Evolutionary conservation across 2,113 vertebrate genomes (phyloP), one percentile per base, ranked within the genome.

Genomic region (Chloroceryle aenea): DNA sequence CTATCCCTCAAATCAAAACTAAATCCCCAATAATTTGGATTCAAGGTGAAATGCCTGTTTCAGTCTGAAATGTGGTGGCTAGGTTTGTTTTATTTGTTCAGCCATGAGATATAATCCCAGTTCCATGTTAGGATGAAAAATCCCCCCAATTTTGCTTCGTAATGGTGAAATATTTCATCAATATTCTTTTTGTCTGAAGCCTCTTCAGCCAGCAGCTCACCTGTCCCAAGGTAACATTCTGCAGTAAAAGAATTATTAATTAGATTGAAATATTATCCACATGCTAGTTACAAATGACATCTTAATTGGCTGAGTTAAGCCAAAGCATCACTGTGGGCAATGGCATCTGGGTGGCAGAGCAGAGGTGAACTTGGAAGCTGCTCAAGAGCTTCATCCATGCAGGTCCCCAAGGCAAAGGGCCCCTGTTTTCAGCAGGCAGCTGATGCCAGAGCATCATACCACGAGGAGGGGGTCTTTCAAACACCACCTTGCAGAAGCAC

Each of bases 401-500:
- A 38, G 4, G 3, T 30, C 25, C 45, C 25, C 0, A 10, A 34
- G 55, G 76, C 27, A 47, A 67, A 32, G 0, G 0, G 6, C 19
- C 25, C 26, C 34, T 25, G 22, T 2, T 20, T 59, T 8, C 2
- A 8, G 48, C 58, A 64, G 10, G 4, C 0, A 7, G 55, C 50
- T 62, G 38, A 6, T 38, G 34, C 29, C 26, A 15, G 52, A 56
- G 43, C 21, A 3, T 55, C 32, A 4, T 7, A 2, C 19, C 48
- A 2, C 0, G n/a, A 21, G 29, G 6, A 63, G 38, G 1, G 1
- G 56, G 50, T 1, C 1, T 55, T 38, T 32, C 48, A 23, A 52
- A 30, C 42, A 27, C 7, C 3, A 14, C 32, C 32, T 40, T 52
- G 42, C 55, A 52, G 55, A 30, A 85, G 45, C 36, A 27, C 0